Base-by-base conservation (phyloP, 2,797 vertebrate genomes). In the Chelonia mydas region DNA sequence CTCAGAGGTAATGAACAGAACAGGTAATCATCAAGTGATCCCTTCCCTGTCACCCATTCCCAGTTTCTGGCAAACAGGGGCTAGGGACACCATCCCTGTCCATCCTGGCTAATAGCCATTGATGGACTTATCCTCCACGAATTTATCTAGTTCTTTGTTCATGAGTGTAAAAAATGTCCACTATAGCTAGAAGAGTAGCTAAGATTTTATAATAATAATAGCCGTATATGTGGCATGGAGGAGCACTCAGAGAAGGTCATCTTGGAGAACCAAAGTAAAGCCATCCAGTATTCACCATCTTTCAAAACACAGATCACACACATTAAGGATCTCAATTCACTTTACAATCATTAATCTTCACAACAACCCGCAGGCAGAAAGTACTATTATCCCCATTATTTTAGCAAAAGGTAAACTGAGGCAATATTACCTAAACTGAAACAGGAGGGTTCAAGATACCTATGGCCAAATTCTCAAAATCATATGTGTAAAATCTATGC, bases 391-490 rank as follows among this genome's bases (percentile, higher is more conserved):
- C 31, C 59, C 59, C 31, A n/a, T 33, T 65, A 65, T 65, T 76
- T 76, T 47, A 76, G 37, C 45, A 45, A 47, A 47, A 47, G 41
- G 41, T 76, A 47, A 76, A 45, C 11, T n/a, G 15, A 92, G 37
- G 25, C 65, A 19, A 41, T 65, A 74, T 84, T 87, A 80, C 51
- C 83, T 94, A 87, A 94, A 95, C 80, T 83, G 86, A 93, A 94
- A 83, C 80, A 94, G 31, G 86, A 87, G 89, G 80, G 88, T 53
- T 81, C 0, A 41, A 16, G 92, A 92, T 50, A 91, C 51, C 1
- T 1, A 90, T 88, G 51, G 77, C 86, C 68, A 74, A 74, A 74
- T 74, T 47, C 19, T 76, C 37, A 76, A 76, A 76, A 76, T 15
- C 72, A 41, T 27, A 27, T 27, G 72, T 76, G 25, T 27, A 47